Evolutionary conservation across 2,888 invertebrate genomes (phyloP), one percentile per base, ranked within the genome.

Genomic region (Thymelicus lineola): DNA sequence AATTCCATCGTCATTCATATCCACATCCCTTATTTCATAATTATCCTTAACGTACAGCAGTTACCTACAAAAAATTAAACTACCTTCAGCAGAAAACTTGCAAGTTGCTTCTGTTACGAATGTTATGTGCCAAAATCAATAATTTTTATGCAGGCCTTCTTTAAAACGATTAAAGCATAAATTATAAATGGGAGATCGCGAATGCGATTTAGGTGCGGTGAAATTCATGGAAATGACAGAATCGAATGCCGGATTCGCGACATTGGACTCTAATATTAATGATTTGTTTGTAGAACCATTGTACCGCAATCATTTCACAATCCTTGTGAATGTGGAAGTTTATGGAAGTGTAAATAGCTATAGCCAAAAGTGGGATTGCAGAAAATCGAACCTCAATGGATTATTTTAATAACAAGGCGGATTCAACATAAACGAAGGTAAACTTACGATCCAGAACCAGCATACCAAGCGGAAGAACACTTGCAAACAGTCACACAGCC

Each of bases 381-480:
- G 12, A 10, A 42, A 42, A 42, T 42, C 1, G 0, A 12, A 42
- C 42, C 42, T 9, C 9, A 42, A 10, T 42, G 42, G 10, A 42
- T 42, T 42, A 20, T 28, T 38, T 42, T 10, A 42, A 42, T 12
- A 42, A 42, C 2, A 12, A 10, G 12, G 12, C 2, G 4, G 9
- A 9, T 12, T 42, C 10, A 10, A 10, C 9, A 10, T 12, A 42
- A 42, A 3, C 42, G 0, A 42, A 42, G 42, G 12, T 12, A 7
- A 71, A 88, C 90, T 89, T 75, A 90, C 90, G 80, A 77, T 76
- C 77, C 79, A 88, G 71, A 84, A 87, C 71, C 79, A 86, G 58
- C 80, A 84, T 74, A 88, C 12, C 45, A 82, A 74, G 1, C 74
- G 17, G 45, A 79, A 75, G 65, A 79, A 81, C 20, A 84, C 80